Conservation (phyloP, 2,113 vertebrate genomes). For the Raja brachyura region DNA sequence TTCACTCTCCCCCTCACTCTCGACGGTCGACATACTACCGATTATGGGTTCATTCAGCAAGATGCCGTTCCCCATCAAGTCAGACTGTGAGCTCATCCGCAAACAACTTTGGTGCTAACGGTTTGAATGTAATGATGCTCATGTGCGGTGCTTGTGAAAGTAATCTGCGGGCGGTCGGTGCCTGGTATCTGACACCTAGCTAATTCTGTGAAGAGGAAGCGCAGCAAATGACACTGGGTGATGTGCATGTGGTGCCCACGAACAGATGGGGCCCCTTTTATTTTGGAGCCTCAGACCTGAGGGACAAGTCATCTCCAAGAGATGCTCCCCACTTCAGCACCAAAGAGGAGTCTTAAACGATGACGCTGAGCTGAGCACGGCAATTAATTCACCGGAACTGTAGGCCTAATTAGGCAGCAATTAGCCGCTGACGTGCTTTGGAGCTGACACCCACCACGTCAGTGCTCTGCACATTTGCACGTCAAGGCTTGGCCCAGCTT, state of each 20-base stretch:
- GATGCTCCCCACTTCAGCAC: background rate
- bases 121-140: background rate
- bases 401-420: slow-evolving; percentile 24
- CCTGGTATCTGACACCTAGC: background rate
- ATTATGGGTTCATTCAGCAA: background rate
- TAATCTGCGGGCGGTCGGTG: background rate
- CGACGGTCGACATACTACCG: too few species aligned
- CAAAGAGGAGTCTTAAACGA: background rate
- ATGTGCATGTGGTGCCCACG: background rate
- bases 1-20: too few species aligned
- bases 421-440: background rate
- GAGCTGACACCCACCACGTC: background rate
- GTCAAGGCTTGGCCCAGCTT: background rate
- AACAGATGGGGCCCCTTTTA: background rate
- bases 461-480: background rate
- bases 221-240: background rate
- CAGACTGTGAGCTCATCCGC: background rate
- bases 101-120: background rate
- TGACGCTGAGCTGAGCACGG: background rate
- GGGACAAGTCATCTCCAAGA: background rate
- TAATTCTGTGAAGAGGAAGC: background rate
- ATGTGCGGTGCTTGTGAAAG: background rate
- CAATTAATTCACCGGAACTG: background rate
- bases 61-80: background rate
- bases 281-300: background rate